A percentile compares a stretch with the other conserved stretches of the same genome.
These are phyloP conservation scores for Adelosebastes latens DNA, from an alignment of 2,797 vertebrate genomes.

Conservation along the genomic window DNA sequence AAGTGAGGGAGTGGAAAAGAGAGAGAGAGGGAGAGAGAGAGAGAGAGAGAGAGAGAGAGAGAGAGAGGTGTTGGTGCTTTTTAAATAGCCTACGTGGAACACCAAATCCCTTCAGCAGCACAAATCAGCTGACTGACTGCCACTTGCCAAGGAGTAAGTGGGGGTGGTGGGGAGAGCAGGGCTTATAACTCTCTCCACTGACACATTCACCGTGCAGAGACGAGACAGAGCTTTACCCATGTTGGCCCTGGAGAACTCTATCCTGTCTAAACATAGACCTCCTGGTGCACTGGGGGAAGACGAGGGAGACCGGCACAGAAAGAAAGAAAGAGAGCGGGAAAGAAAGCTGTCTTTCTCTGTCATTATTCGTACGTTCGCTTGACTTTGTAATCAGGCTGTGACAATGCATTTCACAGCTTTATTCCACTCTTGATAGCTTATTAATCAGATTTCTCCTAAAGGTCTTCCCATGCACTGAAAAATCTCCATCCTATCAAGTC, in stretches of 20 bases:
- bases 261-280: conserved; percentile 77
- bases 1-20: conserved; percentile 49
- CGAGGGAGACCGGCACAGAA: conserved; percentile 15
- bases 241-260: conserved; percentile 64
- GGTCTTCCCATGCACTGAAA: not conserved
- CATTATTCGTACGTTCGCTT: not conserved
- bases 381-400: not conserved
- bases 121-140: conserved; percentile 81
- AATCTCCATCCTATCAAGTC: not conserved
- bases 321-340: conserved; percentile 5
- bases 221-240: conserved; percentile 58
- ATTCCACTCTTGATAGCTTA: not conserved
- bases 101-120: conserved; percentile 83
- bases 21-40: not conserved
- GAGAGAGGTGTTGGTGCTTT: conserved; percentile 67
- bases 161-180: conserved; percentile 38
- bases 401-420: not conserved
- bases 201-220: conserved; percentile 66
- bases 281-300: conserved; percentile 47
- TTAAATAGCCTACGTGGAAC: conserved; percentile 85
- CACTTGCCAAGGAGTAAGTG: conserved; percentile 76
- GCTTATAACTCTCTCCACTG: conserved; percentile 71
- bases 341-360: conserved; percentile 9
- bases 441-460: not conserved
- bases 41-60: conserved; percentile 1